Evolutionary conservation across 2,888 invertebrate species (phyloP).

Genomic region (Clitarchus hookeri): DNA sequence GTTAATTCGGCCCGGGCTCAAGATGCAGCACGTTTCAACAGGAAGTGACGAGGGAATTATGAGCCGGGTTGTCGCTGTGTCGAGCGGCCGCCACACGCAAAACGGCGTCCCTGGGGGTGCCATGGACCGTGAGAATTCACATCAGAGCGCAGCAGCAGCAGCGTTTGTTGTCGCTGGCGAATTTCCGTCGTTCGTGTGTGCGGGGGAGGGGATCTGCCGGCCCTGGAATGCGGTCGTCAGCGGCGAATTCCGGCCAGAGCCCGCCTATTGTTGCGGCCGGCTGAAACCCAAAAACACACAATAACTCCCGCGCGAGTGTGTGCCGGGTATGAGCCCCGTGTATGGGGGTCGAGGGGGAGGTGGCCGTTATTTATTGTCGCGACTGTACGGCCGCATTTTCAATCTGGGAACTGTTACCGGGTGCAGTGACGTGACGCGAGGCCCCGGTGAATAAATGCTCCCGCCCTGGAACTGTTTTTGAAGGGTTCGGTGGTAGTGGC

Average conservation of each 20-base stretch:
- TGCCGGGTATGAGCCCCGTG: background rate
- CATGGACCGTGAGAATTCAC: no score
- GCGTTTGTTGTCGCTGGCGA: background rate
- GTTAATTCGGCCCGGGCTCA: no score
- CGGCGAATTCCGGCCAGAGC: background rate
- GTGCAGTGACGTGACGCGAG: background rate
- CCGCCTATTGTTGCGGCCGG: background rate
- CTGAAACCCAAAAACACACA: background rate
- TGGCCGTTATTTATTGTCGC: background rate
- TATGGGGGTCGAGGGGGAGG: background rate
- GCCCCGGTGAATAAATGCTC: background rate
- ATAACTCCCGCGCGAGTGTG: background rate
- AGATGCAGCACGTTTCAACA: no score
- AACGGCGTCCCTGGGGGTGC: no score
- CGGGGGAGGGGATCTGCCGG: background rate
- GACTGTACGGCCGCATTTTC: background rate
- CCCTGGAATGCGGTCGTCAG: background rate
- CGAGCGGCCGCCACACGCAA: no score
- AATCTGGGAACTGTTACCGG: conserved; percentile 1
- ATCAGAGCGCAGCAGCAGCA: no score
- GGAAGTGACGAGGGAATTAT: no score
- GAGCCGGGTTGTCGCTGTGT: no score
- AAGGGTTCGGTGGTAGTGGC: background rate
- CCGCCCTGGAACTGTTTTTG: background rate
- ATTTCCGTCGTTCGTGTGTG: background rate